phyloP scores from a whole-genome alignment of 2,113 vertebrate genomes.

The Piaya cayana region DNA sequence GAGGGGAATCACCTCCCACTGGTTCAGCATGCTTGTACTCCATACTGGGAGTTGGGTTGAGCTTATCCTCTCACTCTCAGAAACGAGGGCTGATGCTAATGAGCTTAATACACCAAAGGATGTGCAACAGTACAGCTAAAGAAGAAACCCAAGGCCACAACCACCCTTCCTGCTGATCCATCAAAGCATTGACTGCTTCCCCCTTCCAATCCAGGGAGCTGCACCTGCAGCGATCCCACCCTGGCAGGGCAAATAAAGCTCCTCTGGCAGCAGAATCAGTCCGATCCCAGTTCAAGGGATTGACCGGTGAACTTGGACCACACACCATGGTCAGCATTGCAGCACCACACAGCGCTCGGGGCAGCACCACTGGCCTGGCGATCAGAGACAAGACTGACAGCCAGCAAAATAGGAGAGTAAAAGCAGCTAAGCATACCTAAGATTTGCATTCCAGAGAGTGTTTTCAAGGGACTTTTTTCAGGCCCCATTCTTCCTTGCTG shows the following conservation, averaged over 20 bases:
- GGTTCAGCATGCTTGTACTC: not conserved
- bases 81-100: not conserved
- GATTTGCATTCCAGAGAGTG: not conserved
- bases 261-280: not conserved
- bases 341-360: fast-evolving
- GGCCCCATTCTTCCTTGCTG: not conserved
- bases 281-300: not conserved
- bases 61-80: not conserved
- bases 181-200: not conserved
- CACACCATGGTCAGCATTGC: not conserved
- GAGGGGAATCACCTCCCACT: not conserved
- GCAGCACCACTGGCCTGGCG: not conserved
- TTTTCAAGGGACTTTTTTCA: not conserved
- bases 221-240: not conserved
- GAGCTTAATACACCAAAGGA: not conserved
- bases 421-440: not conserved
- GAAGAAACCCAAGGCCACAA: not conserved
- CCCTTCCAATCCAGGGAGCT: too few species aligned
- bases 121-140: not conserved
- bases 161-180: not conserved
- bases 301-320: not conserved
- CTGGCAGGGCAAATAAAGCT: not conserved
- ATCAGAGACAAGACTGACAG: not conserved
- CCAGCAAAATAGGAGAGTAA: not conserved
- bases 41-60: not conserved